Evolutionary conservation across 53 echinoderm and acorn worm species (phyloP).

Genomic region (Hippasteria phrygiana): DNA sequence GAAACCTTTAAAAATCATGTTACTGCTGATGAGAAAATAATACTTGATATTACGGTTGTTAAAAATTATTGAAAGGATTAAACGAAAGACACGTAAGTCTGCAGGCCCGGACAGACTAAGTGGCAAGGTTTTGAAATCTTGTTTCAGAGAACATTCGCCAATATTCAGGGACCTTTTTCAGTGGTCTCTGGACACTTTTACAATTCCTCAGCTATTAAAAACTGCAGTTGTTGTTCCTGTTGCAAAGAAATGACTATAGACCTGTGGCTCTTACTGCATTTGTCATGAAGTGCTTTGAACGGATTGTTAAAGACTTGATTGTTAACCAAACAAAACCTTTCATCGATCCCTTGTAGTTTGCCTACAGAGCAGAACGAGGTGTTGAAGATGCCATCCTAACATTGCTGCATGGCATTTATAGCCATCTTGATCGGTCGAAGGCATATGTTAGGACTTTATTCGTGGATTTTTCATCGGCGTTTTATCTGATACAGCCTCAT

Average conservation of each 20-base stretch:
- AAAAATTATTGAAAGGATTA: not conserved
- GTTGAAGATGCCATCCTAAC: slow-evolving; percentile 40
- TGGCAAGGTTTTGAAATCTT: slow-evolving; percentile 50
- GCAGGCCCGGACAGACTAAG: slow-evolving; percentile 38
- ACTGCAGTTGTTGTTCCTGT: slow-evolving; percentile 13
- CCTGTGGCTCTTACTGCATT: slow-evolving; percentile 30
- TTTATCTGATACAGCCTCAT: slow-evolving; percentile 27
- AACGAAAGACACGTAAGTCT: slow-evolving; percentile 37
- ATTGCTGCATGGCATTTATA: slow-evolving; percentile 26
- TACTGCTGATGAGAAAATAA: not conserved
- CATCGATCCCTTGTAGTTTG: slow-evolving; percentile 26
- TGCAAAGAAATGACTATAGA: slow-evolving; percentile 58
- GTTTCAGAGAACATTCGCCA: slow-evolving; percentile 11
- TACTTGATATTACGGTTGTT: not conserved
- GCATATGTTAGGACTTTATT: slow-evolving; percentile 13
- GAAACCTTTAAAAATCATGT: not conserved
- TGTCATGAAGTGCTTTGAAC: slow-evolving; percentile 27
- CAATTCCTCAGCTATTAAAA: slow-evolving; percentile 29
- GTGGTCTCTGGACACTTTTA: slow-evolving; percentile 36
- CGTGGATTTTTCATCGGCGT: slow-evolving; percentile 23
- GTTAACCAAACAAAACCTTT: slow-evolving; percentile 32
- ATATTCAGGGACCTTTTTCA: slow-evolving; percentile 31
- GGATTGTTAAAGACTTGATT: slow-evolving; percentile 31
- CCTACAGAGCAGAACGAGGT: not conserved
- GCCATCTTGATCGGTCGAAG: slow-evolving; percentile 31